A percentile compares a stretch with the other conserved stretches of the same genome.
These are phyloP conservation scores for Aspiorhynchus laticeps DNA, from an alignment of 2,113 vertebrate species.

Conservation along the genomic window DNA sequence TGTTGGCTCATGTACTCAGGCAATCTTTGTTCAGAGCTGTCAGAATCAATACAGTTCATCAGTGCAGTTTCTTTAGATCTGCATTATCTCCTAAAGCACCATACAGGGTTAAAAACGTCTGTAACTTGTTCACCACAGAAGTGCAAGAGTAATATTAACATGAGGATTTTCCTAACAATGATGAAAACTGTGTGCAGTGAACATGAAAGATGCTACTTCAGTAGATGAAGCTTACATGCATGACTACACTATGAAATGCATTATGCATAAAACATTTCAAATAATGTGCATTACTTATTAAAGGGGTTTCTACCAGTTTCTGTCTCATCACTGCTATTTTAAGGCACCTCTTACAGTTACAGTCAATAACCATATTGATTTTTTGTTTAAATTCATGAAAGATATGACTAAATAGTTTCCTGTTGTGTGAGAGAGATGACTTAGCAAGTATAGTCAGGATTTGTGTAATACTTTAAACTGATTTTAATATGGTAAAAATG, in stretches of 20 bases:
- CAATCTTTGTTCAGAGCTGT: not conserved
- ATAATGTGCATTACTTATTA: conserved; percentile 15
- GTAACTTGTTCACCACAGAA: not conserved
- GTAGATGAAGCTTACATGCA: not conserved
- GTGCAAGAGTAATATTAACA: not conserved
- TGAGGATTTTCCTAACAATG: not conserved
- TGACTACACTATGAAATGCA: not conserved
- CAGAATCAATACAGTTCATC: not conserved
- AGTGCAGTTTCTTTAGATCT: not conserved
- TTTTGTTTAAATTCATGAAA: not conserved
- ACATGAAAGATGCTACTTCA: conserved; percentile 41
- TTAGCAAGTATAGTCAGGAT: not conserved
- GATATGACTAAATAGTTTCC: not conserved
- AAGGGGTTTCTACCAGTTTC: not conserved
- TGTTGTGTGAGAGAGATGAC: not conserved
- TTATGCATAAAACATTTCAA: conserved; percentile 16
- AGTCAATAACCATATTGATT: not conserved
- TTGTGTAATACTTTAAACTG: not conserved
- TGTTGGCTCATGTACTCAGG: not conserved
- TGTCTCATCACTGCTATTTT: not conserved
- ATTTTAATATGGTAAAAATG: not conserved
- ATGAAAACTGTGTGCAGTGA: not conserved
- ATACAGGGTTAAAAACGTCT: not conserved
- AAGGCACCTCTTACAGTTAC: not conserved
- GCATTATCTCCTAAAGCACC: not conserved